These are phyloP conservation scores for Meganola albula DNA, from an alignment of 2,888 invertebrate genomes.

Conservation along the genomic window DNA sequence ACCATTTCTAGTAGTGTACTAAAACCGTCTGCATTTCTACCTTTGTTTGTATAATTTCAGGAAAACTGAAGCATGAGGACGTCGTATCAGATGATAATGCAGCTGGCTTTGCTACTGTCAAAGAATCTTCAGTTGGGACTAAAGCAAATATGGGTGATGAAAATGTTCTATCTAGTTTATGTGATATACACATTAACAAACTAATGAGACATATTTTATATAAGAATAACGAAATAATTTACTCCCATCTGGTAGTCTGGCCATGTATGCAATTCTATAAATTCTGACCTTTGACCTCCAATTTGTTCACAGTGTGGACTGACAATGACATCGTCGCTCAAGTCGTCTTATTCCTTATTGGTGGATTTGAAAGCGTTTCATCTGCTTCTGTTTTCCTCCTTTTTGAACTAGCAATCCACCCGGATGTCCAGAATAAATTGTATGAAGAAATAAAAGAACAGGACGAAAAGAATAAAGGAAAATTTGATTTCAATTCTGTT, in stretches of 20 bases:
- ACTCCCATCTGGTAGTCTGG: too few species aligned
- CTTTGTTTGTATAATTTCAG: too few species aligned
- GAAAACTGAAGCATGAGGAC: conserved; percentile 37
- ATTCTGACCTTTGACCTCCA: background rate
- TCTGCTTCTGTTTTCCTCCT: conserved; percentile 67
- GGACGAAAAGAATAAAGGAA: conserved; percentile 51
- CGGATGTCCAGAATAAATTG: conserved; percentile 75
- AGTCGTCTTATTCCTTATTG: conserved; percentile 74
- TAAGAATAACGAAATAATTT: too few species aligned
- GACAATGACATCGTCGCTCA: conserved; percentile 65
- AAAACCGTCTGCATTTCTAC: too few species aligned
- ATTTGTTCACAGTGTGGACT: conserved; percentile 41
- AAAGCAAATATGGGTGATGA: conserved; percentile 21
- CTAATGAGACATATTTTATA: too few species aligned
- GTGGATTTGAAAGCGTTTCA: conserved; percentile 74
- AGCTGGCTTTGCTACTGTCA: conserved; percentile 55
- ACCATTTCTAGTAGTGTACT: too few species aligned
- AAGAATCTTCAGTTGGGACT: conserved; percentile 50
- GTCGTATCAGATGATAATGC: conserved; percentile 29
- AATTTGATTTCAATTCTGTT: conserved; percentile 69
- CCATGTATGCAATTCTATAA: too few species aligned
- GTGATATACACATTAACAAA: too few species aligned
- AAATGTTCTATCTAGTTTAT: too few species aligned
- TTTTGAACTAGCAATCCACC: conserved; percentile 77
- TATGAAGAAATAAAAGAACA: conserved; percentile 73